These are phyloP conservation scores for Oryzias celebensis DNA, from an alignment of 2,113 vertebrate species.

Conservation along the genomic window DNA sequence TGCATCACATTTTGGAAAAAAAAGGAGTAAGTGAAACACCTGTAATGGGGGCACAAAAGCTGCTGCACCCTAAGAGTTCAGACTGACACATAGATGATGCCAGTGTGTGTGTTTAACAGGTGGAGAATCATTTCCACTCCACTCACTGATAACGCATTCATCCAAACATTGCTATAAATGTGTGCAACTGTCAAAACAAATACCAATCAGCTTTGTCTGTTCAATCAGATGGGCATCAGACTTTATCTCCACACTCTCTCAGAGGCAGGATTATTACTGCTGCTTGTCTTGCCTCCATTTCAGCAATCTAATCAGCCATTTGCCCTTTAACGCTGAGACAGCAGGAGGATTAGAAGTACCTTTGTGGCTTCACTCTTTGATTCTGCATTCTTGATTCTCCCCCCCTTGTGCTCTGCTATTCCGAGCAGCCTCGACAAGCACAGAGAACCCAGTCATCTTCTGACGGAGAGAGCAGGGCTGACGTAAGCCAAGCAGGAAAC, in stretches of 20 bases:
- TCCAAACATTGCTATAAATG: conserved; percentile 15
- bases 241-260: conserved; percentile 50
- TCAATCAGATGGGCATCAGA: conserved; percentile 25
- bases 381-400: conserved; percentile 54
- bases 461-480: conserved; percentile 10
- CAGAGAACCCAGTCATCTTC: conserved; percentile 39
- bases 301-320: conserved; percentile 66
- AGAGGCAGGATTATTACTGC: conserved; percentile 52
- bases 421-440: conserved; percentile 23
- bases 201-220: conserved; percentile 41
- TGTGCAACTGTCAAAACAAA: conserved; percentile 25
- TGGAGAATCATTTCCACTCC: conserved; percentile 18
- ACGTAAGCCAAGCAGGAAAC: conserved; percentile 40
- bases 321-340: conserved; percentile 60
- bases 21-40: conserved; percentile 57
- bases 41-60: conserved; percentile 49
- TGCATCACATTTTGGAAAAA: too few relatives aligned
- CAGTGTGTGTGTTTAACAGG: conserved; percentile 22
- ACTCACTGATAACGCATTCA: conserved; percentile 24
- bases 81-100: conserved; percentile 55
- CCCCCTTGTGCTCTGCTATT: conserved; percentile 11
- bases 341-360: conserved; percentile 58
- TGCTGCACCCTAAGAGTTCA: conserved; percentile 48
- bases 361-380: conserved; percentile 47
- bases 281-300: conserved; percentile 48